phyloP scores from a whole-genome alignment of 30 jellyfish, hydroid and myxozoan species.

The Turritopsis rubra region DNA sequence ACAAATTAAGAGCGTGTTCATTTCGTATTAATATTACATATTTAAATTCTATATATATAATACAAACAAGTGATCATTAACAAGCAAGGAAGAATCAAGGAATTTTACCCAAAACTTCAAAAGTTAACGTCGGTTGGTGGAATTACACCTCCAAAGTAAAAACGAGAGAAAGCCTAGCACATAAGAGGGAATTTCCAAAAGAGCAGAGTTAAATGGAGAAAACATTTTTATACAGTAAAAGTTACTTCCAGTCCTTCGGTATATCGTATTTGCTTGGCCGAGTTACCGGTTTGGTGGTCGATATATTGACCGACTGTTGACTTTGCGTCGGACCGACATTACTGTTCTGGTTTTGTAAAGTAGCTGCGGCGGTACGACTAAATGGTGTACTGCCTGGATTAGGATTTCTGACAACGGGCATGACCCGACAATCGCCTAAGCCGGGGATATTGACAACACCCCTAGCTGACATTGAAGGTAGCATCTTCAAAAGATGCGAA shows the following conservation, averaged over 20 bases:
- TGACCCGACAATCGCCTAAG: conserved; percentile 2
- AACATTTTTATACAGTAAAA: not conserved
- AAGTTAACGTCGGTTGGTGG: too few species aligned
- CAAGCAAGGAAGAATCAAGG: conserved; percentile 2
- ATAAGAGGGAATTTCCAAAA: too few species aligned
- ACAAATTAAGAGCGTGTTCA: conserved; percentile 2
- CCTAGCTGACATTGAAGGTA: conserved; percentile 10
- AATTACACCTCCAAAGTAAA: too few species aligned
- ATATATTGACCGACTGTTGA: not conserved
- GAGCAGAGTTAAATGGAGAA: too few species aligned
- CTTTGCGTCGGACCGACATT: not conserved
- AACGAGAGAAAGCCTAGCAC: too few species aligned
- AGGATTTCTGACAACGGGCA: not conserved
- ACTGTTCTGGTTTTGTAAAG: not conserved
- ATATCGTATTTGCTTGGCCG: conserved; percentile 3
- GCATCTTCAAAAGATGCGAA: conserved; percentile 15
- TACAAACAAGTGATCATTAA: not conserved
- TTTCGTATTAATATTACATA: not conserved
- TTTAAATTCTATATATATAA: too few species aligned
- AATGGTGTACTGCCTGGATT: not conserved
- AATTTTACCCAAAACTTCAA: too few species aligned
- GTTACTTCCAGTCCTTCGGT: not conserved
- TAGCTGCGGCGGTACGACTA: not conserved
- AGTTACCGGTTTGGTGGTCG: not conserved
- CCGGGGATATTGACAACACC: conserved; percentile 2